Evolutionary conservation across 2,888 invertebrate species (phyloP).

Genomic region (Linyphia triangularis): DNA sequence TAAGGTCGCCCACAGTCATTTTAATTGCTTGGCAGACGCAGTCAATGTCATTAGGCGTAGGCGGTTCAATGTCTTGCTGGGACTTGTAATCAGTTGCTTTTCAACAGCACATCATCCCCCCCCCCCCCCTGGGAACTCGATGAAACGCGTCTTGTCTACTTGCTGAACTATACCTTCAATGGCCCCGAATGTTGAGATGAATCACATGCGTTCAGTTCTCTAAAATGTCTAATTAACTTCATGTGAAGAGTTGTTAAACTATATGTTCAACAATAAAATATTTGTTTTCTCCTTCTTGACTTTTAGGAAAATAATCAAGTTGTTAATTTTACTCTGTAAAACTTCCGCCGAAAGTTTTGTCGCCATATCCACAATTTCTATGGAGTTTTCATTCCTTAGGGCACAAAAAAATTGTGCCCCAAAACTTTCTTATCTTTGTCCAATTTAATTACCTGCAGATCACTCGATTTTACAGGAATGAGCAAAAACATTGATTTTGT

Average conservation of each 20-base stretch:
- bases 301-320: too few species aligned
- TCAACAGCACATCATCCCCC: too few species aligned
- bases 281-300: too few species aligned
- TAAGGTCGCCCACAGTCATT: conserved; percentile 38
- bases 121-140: neutral
- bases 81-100: neutral
- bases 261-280: neutral
- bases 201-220: neutral
- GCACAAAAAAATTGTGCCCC: too few species aligned
- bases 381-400: too few species aligned
- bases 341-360: too few species aligned
- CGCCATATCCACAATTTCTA: too few species aligned
- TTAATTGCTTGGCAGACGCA: conserved; percentile 45
- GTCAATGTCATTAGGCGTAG: conserved; percentile 42
- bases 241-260: neutral
- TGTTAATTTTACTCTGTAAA: too few species aligned
- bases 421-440: too few species aligned
- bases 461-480: too few species aligned
- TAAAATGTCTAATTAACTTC: neutral
- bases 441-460: too few species aligned
- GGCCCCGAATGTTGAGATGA: neutral
- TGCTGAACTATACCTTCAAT: neutral
- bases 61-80: conserved; percentile 31
- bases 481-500: too few species aligned
- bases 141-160: neutral